Conservation (phyloP, 2,888 invertebrate genomes). For the Nematopogon swammerdamellus region DNA sequence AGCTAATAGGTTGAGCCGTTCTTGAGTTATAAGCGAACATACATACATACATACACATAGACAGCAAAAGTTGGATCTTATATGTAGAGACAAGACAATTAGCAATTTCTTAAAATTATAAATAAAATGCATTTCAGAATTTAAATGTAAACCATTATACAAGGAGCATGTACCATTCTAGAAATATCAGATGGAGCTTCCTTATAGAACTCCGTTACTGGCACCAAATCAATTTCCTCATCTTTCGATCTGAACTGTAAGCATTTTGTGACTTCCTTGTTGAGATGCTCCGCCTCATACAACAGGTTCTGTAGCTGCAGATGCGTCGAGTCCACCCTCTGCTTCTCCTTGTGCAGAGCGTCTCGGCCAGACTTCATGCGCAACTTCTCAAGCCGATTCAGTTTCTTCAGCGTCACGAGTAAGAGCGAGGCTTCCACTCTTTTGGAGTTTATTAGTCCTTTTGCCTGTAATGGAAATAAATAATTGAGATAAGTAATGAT, state of each 20-base stretch:
- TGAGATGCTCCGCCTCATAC: slow-evolving; percentile 91
- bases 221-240: slow-evolving; percentile 86
- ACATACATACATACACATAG: too few species aligned
- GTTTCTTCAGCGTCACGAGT: slow-evolving; percentile 81
- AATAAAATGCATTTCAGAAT: too few species aligned
- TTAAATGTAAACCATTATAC: too few species aligned
- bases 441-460: slow-evolving; percentile 62
- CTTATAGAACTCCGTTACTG: slow-evolving; percentile 78
- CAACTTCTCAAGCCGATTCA: slow-evolving; percentile 88
- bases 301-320: slow-evolving; percentile 88
- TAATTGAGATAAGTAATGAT: not conserved
- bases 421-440: slow-evolving; percentile 71
- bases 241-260: slow-evolving; percentile 94
- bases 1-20: too few species aligned
- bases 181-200: slow-evolving; percentile 71
- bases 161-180: slow-evolving; percentile 54
- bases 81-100: too few species aligned
- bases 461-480: slow-evolving; percentile 38
- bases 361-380: slow-evolving; percentile 81
- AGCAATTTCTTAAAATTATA: too few species aligned
- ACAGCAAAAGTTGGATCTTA: too few species aligned
- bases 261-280: slow-evolving; percentile 93
- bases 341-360: slow-evolving; percentile 76
- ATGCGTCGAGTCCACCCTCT: slow-evolving; percentile 86
- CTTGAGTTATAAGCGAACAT: too few species aligned